These are phyloP conservation scores for Embidobia sp. DNA, from an alignment of 2,888 invertebrate species.

Conservation along the genomic window DNA sequence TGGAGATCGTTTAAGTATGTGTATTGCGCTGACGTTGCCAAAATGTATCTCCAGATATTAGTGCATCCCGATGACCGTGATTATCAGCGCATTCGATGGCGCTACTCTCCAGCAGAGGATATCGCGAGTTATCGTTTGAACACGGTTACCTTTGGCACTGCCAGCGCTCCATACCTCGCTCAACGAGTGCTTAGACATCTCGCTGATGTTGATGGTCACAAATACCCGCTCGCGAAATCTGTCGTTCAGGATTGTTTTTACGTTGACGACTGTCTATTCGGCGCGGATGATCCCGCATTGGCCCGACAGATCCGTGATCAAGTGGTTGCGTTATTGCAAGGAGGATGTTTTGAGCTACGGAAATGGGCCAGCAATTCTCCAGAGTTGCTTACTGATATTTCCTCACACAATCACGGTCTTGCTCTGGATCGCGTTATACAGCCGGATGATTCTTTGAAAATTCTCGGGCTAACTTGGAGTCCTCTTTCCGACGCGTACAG, in stretches of 20 bases:
- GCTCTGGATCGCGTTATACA: neutral
- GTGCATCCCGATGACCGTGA: neutral
- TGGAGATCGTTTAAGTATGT: too few species aligned
- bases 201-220: neutral
- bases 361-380: conserved; percentile 38
- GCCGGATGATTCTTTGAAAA: conserved; percentile 2
- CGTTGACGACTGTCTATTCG: conserved; percentile 12
- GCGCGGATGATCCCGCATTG: neutral
- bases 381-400: conserved; percentile 3
- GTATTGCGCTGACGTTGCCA: too few species aligned
- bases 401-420: neutral
- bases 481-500: neutral
- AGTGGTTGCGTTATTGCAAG: neutral
- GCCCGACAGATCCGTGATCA: neutral
- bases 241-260: too few species aligned
- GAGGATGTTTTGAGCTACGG: neutral
- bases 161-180: neutral
- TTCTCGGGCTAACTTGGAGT: conserved; percentile 20
- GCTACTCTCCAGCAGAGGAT: neutral
- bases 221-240: neutral
- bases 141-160: neutral
- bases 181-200: conserved; percentile 5
- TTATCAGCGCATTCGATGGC: conserved; percentile 8
- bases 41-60: conserved; percentile 14
- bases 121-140: too few species aligned